A percentile compares a stretch with the other conserved stretches of the same genome.
Evolutionary conservation across 2,888 invertebrate genomes (phyloP).

Genomic region (Liopterus haemorrhoidalis): DNA sequence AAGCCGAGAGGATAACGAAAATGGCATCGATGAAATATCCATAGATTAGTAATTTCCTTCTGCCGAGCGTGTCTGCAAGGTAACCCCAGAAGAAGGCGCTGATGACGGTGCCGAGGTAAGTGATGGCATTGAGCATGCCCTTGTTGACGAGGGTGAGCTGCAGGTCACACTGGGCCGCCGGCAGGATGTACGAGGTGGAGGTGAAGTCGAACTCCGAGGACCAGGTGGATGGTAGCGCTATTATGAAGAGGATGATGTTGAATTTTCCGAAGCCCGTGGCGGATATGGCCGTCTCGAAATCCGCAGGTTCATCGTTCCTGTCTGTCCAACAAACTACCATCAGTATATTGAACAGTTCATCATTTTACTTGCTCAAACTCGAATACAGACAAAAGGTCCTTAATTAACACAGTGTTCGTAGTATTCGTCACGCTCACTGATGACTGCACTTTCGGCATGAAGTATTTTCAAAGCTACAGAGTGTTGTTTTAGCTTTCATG

Average conservation of each 20-base stretch:
- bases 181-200: slow-evolving; percentile 63
- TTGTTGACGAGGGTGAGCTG: slow-evolving; percentile 59
- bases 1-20: slow-evolving; percentile 53
- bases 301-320: slow-evolving; percentile 42
- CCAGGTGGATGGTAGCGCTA: slow-evolving; percentile 58
- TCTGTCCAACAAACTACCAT: too few relatives aligned
- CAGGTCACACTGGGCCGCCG: slow-evolving; percentile 66
- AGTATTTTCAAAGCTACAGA: too few relatives aligned
- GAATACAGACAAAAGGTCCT: too few relatives aligned
- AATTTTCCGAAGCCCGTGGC: slow-evolving; percentile 66
- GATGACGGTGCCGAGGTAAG: slow-evolving; percentile 68
- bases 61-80: slow-evolving; percentile 61
- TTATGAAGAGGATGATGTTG: slow-evolving; percentile 57
- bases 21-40: slow-evolving; percentile 56
- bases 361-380: too few relatives aligned
- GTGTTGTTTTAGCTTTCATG: too few relatives aligned
- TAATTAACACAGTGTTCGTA: too few relatives aligned
- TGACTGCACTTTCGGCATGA: too few relatives aligned
- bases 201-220: slow-evolving; percentile 63
- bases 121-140: slow-evolving; percentile 61
- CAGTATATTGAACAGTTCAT: too few relatives aligned
- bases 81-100: slow-evolving; percentile 68
- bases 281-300: slow-evolving; percentile 67
- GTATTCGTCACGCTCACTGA: too few relatives aligned
- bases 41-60: slow-evolving; percentile 55